These are phyloP conservation scores for Reticulitermes lucifugus DNA, from an alignment of 2,888 invertebrate species.

Conservation along the genomic window DNA sequence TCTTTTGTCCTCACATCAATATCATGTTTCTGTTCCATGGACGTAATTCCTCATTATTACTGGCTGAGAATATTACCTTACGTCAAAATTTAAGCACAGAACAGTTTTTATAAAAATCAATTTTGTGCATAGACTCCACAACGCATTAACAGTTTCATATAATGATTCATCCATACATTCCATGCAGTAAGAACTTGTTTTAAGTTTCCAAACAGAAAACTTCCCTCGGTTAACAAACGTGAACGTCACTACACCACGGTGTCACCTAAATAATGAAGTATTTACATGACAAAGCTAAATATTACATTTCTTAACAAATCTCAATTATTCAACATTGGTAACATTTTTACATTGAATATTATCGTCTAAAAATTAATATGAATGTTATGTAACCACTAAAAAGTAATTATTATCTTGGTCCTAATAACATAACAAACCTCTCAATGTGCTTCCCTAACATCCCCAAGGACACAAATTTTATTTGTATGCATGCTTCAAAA, in stretches of 20 bases:
- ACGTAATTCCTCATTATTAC: too few relatives aligned
- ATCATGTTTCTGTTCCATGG: too few relatives aligned
- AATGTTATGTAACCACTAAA: slow-evolving; percentile 13
- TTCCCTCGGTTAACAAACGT: background rate
- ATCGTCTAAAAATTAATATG: slow-evolving; percentile 26
- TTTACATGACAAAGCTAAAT: slow-evolving; percentile 6
- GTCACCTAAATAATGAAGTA: background rate
- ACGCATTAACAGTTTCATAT: background rate
- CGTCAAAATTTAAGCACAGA: too few relatives aligned
- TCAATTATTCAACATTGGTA: background rate
- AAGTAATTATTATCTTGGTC: slow-evolving; percentile 5
- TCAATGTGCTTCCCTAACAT: slow-evolving; percentile 24
- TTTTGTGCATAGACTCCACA: background rate
- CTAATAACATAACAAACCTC: slow-evolving; percentile 16
- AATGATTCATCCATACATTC: background rate
- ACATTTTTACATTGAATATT: slow-evolving; percentile 16
- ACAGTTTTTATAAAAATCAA: too few relatives aligned
- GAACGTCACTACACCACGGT: background rate
- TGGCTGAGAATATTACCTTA: too few relatives aligned
- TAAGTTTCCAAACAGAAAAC: background rate
- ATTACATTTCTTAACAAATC: background rate
- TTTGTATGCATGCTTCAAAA: slow-evolving; percentile 33
- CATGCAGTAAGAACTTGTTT: background rate
- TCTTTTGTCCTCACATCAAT: too few relatives aligned
- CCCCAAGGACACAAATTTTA: background rate